Percentiles rank a stretch among this genome's conserved stretches.
phyloP scores from a whole-genome alignment of 2,797 vertebrate genomes.

The Melanotaenia maccullochi region DNA sequence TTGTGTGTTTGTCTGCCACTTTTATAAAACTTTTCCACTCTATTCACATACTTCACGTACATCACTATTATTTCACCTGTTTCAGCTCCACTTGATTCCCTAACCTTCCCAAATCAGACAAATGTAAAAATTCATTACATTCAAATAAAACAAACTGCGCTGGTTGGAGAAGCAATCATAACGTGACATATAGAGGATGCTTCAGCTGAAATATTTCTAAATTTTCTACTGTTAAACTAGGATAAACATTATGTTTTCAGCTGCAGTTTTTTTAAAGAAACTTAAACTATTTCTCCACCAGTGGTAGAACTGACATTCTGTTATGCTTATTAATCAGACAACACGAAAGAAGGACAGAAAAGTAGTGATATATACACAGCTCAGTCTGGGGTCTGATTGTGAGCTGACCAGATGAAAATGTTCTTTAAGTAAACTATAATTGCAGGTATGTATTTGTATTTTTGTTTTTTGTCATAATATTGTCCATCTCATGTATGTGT shows the following conservation, averaged over 20 bases:
- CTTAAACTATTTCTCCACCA: not conserved
- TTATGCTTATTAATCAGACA: not conserved
- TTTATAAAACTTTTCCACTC: not conserved
- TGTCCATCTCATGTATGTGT: conserved; percentile 46
- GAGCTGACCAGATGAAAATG: conserved; percentile 15
- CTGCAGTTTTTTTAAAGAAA: not conserved
- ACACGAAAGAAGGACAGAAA: conserved; percentile 4
- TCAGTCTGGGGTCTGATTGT: conserved; percentile 15
- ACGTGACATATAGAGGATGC: not conserved
- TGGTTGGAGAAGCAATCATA: not conserved
- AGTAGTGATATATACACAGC: not conserved
- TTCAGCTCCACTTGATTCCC: conserved; percentile 1
- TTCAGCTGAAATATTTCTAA: not conserved
- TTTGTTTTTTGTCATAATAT: conserved; percentile 29
- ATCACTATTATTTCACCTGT: not conserved
- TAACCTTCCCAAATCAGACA: not conserved
- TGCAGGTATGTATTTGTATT: conserved; percentile 15
- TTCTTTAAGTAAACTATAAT: not conserved
- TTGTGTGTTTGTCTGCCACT: not conserved
- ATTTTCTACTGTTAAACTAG: not conserved
- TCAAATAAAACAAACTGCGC: not conserved
- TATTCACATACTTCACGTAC: not conserved
- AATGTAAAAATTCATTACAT: not conserved
- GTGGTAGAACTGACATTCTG: not conserved
- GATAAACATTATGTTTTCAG: not conserved